Evolutionary conservation across 1,140 invertebrate genomes (phyloP).

Genomic region (Plectrocnemia conspersa): DNA sequence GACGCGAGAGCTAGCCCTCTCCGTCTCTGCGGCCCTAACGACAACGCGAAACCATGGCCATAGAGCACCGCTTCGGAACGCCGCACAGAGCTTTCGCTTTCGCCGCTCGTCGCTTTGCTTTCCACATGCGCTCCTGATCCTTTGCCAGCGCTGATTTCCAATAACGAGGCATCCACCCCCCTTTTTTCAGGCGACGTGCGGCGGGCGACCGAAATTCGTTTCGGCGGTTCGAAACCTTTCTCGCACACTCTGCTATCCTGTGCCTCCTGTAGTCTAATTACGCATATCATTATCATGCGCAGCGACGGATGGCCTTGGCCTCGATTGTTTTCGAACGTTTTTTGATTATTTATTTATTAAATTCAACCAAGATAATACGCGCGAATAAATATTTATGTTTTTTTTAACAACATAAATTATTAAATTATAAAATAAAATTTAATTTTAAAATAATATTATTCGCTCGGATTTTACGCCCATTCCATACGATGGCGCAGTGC

Average conservation of each 20-base stretch:
- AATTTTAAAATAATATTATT: no score
- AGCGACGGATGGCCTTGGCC: no score
- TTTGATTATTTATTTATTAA: no score
- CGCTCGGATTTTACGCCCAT: no score
- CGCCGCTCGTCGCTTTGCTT: constrained; percentile 20
- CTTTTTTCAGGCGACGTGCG: constrained; percentile 29
- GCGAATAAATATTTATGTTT: no score
- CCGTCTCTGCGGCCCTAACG: constrained; percentile 43
- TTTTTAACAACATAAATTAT: no score
- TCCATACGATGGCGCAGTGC: no score
- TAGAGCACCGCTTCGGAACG: constrained; percentile 36
- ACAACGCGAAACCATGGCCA: constrained; percentile 43
- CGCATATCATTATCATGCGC: constrained; percentile 48
- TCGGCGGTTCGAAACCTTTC: constrained; percentile 13
- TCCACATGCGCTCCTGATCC: constrained; percentile 40
- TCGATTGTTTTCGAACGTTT: no score
- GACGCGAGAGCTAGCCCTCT: constrained; percentile 30
- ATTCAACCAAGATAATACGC: no score
- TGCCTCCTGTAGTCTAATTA: constrained; percentile 51
- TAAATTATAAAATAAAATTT: no score
- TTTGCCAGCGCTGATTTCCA: constrained; percentile 45
- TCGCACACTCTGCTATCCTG: constrained; percentile 43
- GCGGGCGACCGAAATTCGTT: constrained; percentile 24
- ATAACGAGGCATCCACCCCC: constrained; percentile 39
- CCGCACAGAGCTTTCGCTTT: constrained; percentile 32